Percentiles rank a stretch among this genome's conserved stretches.
Conservation (phyloP, 2,888 invertebrate species). For the Tenthredo distinguenda region DNA sequence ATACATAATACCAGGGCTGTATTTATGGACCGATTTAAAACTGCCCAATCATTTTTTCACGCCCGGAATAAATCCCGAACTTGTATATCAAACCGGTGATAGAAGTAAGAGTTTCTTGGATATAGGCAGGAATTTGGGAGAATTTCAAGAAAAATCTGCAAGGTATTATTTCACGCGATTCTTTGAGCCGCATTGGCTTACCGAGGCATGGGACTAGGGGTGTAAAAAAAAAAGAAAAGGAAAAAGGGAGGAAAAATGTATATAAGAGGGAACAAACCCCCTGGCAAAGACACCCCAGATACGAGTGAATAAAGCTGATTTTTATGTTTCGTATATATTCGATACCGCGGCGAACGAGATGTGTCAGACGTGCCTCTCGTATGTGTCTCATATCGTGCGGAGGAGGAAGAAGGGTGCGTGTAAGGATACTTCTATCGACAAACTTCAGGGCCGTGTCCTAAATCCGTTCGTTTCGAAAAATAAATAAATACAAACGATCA, state of each 20-base stretch:
- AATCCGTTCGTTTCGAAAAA: not conserved
- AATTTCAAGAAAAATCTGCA: not conserved
- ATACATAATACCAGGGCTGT: constrained; percentile 58
- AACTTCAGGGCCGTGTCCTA: not conserved
- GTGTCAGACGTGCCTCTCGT: constrained; percentile 64
- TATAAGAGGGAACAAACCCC: constrained; percentile 7
- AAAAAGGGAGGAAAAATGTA: no score
- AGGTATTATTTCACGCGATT: not conserved
- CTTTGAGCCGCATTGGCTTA: not conserved
- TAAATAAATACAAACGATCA: not conserved
- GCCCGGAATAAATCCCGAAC: not conserved
- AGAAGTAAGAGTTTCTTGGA: not conserved
- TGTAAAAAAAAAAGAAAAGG: not conserved
- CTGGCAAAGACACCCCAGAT: constrained; percentile 35
- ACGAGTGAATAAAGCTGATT: constrained; percentile 72
- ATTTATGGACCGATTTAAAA: constrained; percentile 64
- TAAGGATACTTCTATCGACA: constrained; percentile 8
- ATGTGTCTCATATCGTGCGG: constrained; percentile 52
- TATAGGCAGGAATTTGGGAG: not conserved
- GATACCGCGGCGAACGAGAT: constrained; percentile 67
- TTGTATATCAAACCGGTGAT: not conserved
- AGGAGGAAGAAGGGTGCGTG: constrained; percentile 64
- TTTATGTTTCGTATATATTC: constrained; percentile 71
- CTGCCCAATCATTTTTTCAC: constrained; percentile 61
- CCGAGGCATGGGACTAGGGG: not conserved